Base-by-base conservation (phyloP, 2,113 vertebrate genomes). In the Excalfactoria chinensis region DNA sequence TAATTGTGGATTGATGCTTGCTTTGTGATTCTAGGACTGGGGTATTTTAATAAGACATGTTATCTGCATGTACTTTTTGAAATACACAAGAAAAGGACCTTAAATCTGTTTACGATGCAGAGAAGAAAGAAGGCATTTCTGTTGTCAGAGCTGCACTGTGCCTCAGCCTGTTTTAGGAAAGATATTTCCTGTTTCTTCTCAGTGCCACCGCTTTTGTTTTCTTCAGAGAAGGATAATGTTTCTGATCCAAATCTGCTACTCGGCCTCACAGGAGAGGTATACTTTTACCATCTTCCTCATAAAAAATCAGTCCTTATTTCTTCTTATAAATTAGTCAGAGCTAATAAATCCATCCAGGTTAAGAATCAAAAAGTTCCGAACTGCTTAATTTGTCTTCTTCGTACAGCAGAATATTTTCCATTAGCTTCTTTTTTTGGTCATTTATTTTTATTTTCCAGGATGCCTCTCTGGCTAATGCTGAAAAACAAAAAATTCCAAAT, bases 371-470 rank as follows among this genome's bases (percentile, higher is more conserved):
- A 48, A 98, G 97, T 74, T 98, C 97, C 13, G 95, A 71, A 74
- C 97, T 98, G 93, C 97, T 97, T 81, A 98, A 62, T 72, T 97
- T 97, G n/a, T 98, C 94, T 63, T 98, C 97, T 93, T 97, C 94
- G 86, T 98, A 98, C 18, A 98, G 95, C 81, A 96, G 67, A 77
- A 98, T 97, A 43, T 98, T 94, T 95, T 98, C 96, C 98, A 98
- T 97, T 34, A 98, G 88, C 89, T 97, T 98, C 96, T 97, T 97
- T 84, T 98, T 98, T 78, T 97, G 89, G 56, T 97, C 97, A 28
- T 98, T 98, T 90, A 98, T 97, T 67, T 97, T 81, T 69, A 98
- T 98, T 75, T 97, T 97, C 98, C 97, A 97, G 1, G 97, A 97
- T 37, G 93, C 96, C 55, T 96, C 96, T 95, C 92, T 89, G 79